A percentile compares a stretch with the other conserved stretches of the same genome.
These are phyloP conservation scores for Syngnathus typhle DNA, from an alignment of 2,113 vertebrate species.

Conservation along the genomic window DNA sequence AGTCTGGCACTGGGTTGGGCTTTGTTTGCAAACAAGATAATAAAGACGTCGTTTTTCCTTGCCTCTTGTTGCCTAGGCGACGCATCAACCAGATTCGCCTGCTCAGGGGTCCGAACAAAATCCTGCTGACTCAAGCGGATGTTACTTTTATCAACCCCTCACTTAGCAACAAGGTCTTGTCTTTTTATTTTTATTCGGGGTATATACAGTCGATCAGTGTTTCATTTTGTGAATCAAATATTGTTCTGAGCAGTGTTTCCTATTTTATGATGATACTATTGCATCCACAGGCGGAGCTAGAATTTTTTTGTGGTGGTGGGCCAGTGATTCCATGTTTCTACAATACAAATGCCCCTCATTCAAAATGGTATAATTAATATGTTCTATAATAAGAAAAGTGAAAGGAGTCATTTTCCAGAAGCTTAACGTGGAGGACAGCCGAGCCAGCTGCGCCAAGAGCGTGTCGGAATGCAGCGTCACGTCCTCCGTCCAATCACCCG, in stretches of 20 bases:
- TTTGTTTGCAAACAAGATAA: too few species aligned
- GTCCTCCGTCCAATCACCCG: constrained; percentile 64
- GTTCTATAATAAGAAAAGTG: neutral
- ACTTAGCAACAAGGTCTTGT: constrained; percentile 71
- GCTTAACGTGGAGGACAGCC: constrained; percentile 68
- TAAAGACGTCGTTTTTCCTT: too few species aligned
- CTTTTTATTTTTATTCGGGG: neutral
- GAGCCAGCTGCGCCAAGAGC: constrained; percentile 53
- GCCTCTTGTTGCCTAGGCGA: constrained; percentile 47
- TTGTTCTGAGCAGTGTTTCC: too few species aligned
- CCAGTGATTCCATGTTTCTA: too few species aligned
- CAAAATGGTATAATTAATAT: too few species aligned
- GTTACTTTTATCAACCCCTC: constrained; percentile 77
- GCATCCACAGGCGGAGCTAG: too few species aligned
- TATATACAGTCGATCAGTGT: neutral
- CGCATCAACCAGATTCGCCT: constrained; percentile 64
- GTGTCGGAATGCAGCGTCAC: constrained; percentile 50
- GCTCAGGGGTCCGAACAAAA: constrained; percentile 71
- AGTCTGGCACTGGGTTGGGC: neutral
- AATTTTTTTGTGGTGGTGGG: too few species aligned
- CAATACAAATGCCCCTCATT: too few species aligned
- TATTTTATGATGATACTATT: too few species aligned
- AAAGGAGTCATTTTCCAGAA: constrained; percentile 47
- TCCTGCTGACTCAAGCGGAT: constrained; percentile 69
- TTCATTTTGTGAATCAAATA: neutral